phyloP scores from a whole-genome alignment of 1,140 invertebrate species.

The Drosophila nasuta region DNA sequence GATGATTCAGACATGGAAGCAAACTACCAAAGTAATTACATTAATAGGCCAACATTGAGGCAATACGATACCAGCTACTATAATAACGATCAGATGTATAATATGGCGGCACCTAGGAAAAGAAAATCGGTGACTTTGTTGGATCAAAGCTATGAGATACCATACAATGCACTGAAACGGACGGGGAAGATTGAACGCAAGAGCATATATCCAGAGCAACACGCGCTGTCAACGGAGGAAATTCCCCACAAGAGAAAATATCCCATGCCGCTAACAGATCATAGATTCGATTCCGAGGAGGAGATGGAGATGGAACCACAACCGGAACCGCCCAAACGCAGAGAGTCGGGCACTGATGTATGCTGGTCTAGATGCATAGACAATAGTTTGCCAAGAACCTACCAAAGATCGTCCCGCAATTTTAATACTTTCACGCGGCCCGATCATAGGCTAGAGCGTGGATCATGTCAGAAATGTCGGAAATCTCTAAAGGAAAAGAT shows the following conservation, averaged over 20 bases:
- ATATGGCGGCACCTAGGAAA: neutral
- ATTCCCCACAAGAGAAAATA: constrained; percentile 45
- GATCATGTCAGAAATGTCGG: neutral
- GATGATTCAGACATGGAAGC: neutral
- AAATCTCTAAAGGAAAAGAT: constrained; percentile 36
- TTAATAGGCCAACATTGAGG: neutral
- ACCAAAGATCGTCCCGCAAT: too few species aligned
- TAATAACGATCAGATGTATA: neutral
- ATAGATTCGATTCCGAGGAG: neutral
- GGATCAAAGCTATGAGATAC: constrained; percentile 37
- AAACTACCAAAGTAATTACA: neutral
- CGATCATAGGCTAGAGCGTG: neutral
- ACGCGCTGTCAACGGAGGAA: constrained; percentile 7
- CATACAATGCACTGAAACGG: constrained; percentile 22
- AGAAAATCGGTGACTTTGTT: constrained; percentile 31
- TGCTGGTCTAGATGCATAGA: neutral
- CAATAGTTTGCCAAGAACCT: neutral
- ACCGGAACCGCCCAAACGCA: neutral
- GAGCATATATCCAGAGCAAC: neutral
- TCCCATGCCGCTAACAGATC: neutral
- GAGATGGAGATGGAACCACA: neutral
- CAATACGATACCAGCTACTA: neutral
- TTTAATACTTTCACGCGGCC: neutral
- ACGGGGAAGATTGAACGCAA: neutral
- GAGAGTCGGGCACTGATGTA: constrained; percentile 27